These are phyloP conservation scores for Cheilosia urbana DNA, from an alignment of 2,888 invertebrate species.

Conservation along the genomic window DNA sequence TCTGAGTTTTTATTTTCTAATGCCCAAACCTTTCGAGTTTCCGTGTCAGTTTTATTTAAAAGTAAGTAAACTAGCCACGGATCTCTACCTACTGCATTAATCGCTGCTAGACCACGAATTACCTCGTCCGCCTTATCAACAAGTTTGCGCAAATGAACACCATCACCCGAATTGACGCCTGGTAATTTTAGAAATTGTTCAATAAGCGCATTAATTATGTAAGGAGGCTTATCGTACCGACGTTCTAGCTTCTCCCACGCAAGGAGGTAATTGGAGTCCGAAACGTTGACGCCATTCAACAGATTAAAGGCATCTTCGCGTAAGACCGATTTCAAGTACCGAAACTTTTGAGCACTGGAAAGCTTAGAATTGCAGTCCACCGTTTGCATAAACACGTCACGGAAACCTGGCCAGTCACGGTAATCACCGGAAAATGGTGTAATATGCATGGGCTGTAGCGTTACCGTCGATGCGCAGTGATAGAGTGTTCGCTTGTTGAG, in stretches of 20 bases:
- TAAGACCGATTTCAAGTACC: slow-evolving; percentile 16
- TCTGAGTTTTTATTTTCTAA: not conserved
- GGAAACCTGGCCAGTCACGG: no score
- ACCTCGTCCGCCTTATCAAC: slow-evolving; percentile 11
- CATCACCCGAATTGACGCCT: not conserved
- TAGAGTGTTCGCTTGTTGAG: no score
- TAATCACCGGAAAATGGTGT: no score
- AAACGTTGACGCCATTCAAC: not conserved
- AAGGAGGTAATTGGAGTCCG: slow-evolving; percentile 3
- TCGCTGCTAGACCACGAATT: slow-evolving; percentile 20
- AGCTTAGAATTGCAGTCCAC: slow-evolving; percentile 17
- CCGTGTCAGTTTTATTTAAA: slow-evolving; percentile 17
- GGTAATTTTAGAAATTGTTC: slow-evolving; percentile 9
- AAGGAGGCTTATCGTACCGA: slow-evolving; percentile 16
- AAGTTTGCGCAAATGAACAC: slow-evolving; percentile 5
- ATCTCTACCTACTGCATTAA: slow-evolving; percentile 18
- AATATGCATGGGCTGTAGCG: no score
- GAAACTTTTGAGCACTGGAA: slow-evolving; percentile 17
- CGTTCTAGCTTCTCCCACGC: slow-evolving; percentile 23
- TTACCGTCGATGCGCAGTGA: no score
- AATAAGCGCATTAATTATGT: slow-evolving; percentile 15
- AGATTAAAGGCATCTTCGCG: not conserved
- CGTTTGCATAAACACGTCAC: not conserved
- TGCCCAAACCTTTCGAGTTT: slow-evolving; percentile 20
- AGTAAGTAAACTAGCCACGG: slow-evolving; percentile 24